These are phyloP conservation scores for Tetragonula carbonaria DNA, from an alignment of 2,888 invertebrate species.

Conservation along the genomic window DNA sequence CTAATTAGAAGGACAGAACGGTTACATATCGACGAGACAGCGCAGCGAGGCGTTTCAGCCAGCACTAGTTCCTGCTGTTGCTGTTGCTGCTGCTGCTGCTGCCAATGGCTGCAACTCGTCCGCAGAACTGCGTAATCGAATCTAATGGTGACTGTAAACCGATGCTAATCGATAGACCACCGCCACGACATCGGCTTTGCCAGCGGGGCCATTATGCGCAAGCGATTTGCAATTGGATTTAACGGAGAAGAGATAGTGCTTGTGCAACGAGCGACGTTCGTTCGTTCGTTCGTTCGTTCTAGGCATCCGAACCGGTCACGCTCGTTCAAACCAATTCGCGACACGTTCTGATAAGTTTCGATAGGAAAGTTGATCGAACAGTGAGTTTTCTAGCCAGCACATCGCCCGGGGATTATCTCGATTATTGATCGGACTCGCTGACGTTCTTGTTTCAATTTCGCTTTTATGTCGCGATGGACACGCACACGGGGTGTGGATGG, in stretches of 20 bases:
- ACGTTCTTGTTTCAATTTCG: slow-evolving; percentile 1
- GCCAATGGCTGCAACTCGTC: slow-evolving; percentile 20
- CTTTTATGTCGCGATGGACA: slow-evolving; percentile 1
- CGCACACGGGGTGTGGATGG: too few species aligned
- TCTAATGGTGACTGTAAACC: slow-evolving; percentile 70
- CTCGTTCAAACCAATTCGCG: neutral
- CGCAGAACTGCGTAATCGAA: slow-evolving; percentile 62
- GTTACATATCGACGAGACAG: slow-evolving; percentile 6
- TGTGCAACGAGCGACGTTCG: neutral
- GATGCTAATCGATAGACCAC: slow-evolving; percentile 71
- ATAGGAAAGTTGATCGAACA: neutral
- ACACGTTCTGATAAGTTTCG: neutral
- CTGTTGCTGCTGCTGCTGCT: too few species aligned
- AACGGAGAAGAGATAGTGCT: slow-evolving; percentile 18
- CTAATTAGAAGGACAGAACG: slow-evolving; percentile 57
- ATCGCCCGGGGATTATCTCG: neutral
- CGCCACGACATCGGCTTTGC: slow-evolving; percentile 49
- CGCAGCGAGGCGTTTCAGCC: neutral
- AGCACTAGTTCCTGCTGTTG: neutral
- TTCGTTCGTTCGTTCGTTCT: neutral
- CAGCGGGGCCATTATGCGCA: slow-evolving; percentile 61
- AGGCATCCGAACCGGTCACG: too few species aligned
- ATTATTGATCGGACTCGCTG: slow-evolving; percentile 6
- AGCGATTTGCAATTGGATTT: slow-evolving; percentile 69
- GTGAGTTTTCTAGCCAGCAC: neutral